A percentile compares a stretch with the other conserved stretches of the same genome.
These are phyloP conservation scores for Portunus trituberculatus DNA, from an alignment of 1,140 invertebrate genomes.

Conservation along the genomic window DNA sequence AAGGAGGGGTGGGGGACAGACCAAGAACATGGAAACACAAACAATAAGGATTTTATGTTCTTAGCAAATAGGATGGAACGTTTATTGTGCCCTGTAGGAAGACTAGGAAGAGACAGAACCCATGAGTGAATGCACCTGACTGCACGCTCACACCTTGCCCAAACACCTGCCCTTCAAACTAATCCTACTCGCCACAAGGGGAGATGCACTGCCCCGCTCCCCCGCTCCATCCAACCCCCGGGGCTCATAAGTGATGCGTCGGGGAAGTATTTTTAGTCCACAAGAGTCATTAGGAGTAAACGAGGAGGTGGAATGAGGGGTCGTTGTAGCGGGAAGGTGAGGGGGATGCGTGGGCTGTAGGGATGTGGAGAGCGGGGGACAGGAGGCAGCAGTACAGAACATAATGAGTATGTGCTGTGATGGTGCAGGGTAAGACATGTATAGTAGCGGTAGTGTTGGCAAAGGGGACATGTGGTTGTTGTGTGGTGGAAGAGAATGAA, in stretches of 20 bases:
- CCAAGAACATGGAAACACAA: too few relatives aligned
- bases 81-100: neutral
- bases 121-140: neutral
- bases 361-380: neutral
- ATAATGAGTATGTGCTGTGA: neutral
- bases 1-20: neutral
- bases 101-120: neutral
- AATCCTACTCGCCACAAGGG: neutral
- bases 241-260: neutral
- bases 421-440: neutral
- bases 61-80: neutral
- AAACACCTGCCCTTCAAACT: neutral
- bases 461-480: neutral
- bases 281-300: constrained; percentile 13
- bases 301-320: constrained; percentile 17
- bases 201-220: too few relatives aligned
- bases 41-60: too few relatives aligned
- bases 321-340: neutral
- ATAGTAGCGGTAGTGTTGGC: neutral
- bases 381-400: neutral
- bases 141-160: neutral
- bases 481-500: neutral
- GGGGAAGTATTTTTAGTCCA: neutral
- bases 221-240: neutral
- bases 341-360: neutral